Conservation (phyloP, 2,797 vertebrate species). For the Margarornis squamiger region DNA sequence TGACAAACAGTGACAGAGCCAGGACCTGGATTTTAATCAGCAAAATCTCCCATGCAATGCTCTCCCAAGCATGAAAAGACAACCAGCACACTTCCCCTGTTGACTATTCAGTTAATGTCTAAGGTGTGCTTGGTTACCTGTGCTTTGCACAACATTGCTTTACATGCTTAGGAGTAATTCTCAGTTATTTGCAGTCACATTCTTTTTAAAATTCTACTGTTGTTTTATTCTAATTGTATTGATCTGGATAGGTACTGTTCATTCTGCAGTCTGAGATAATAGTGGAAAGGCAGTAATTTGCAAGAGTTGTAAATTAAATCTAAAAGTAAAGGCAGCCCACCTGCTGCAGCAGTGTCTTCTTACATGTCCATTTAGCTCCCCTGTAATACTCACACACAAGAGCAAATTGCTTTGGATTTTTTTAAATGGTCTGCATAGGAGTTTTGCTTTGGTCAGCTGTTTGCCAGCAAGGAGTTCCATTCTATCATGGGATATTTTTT, state of each 20-base stretch:
- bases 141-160: background rate
- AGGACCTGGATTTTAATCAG: background rate
- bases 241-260: background rate
- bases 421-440: background rate
- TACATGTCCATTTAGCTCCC: background rate
- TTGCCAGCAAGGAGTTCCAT: background rate
- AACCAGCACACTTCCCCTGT: background rate
- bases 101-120: background rate
- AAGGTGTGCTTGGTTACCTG: background rate
- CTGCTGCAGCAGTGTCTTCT: background rate
- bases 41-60: background rate
- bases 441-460: background rate
- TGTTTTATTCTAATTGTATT: background rate
- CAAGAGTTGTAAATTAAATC: background rate
- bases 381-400: background rate
- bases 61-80: background rate
- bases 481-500: background rate
- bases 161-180: background rate
- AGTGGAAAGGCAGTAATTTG: background rate
- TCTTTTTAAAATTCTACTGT: background rate
- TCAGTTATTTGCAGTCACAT: background rate
- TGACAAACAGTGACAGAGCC: background rate
- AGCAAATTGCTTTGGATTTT: background rate
- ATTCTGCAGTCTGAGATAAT: background rate
- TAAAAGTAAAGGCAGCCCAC: background rate